These are phyloP conservation scores for Stomatorhinus ivindoensis DNA, from an alignment of 2,113 vertebrate genomes.

Conservation along the genomic window DNA sequence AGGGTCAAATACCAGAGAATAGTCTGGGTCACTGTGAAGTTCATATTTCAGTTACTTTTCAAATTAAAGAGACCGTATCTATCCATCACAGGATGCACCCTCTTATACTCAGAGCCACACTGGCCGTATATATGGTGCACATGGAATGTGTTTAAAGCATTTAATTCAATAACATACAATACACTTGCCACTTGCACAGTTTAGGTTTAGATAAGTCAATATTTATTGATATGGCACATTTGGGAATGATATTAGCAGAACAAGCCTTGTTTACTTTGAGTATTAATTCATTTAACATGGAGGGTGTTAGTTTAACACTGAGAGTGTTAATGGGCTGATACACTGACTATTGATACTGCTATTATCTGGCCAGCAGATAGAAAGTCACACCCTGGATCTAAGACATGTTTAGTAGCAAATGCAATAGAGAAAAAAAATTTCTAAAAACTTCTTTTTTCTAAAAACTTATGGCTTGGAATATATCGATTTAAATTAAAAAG, in stretches of 20 bases:
- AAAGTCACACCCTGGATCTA: neutral
- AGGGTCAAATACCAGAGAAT: too few relatives aligned
- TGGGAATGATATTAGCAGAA: neutral
- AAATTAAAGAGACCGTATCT: neutral
- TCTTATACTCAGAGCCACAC: neutral
- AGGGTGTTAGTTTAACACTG: neutral
- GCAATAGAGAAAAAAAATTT: neutral
- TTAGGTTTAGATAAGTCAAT: neutral
- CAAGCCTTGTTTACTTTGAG: neutral
- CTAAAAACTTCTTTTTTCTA: too few relatives aligned
- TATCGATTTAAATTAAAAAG: neutral
- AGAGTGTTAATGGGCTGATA: neutral
- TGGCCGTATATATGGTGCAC: neutral
- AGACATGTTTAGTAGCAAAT: neutral
- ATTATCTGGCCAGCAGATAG: neutral
- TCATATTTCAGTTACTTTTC: neutral
- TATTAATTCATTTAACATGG: neutral
- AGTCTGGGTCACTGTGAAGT: neutral
- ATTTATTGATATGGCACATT: neutral
- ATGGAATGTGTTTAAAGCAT: neutral
- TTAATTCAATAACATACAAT: neutral
- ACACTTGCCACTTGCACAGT: neutral
- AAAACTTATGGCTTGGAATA: neutral
- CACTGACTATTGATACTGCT: neutral
- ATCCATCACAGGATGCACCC: neutral